phyloP scores from a whole-genome alignment of 1,140 invertebrate species.

The Drosophila elegans region DNA sequence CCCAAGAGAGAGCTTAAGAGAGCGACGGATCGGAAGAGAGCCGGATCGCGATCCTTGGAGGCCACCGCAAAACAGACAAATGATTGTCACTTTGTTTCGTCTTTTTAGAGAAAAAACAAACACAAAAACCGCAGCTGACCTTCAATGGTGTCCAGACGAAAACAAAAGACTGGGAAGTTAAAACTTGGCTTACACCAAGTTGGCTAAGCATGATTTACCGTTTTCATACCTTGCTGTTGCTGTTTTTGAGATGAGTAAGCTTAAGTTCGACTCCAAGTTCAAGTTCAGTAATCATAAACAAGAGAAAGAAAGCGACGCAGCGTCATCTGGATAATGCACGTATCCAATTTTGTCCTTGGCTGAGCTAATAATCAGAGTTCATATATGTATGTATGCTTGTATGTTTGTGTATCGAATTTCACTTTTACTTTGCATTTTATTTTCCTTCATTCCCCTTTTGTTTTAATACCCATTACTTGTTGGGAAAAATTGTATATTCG shows the following conservation, averaged over 20 bases:
- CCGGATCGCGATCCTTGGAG: conserved; percentile 13
- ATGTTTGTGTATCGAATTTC: conserved; percentile 26
- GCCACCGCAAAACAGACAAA: conserved; percentile 5
- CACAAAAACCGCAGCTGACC: conserved; percentile 14
- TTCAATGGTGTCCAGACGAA: conserved; percentile 35
- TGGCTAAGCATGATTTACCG: conserved; percentile 49
- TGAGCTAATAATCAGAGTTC: conserved; percentile 23
- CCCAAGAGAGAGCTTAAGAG: conserved; percentile 17
- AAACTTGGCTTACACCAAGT: conserved; percentile 24
- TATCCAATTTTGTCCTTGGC: conserved; percentile 38
- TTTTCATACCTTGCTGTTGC: conserved; percentile 19
- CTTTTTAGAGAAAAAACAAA: not conserved
- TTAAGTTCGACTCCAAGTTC: conserved; percentile 37
- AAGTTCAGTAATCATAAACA: conserved; percentile 30
- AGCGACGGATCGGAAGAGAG: not conserved
- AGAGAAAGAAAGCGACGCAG: conserved; percentile 1
- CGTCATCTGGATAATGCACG: not conserved
- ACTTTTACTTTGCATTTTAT: conserved; percentile 21
- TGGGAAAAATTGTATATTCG: not conserved
- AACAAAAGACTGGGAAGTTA: conserved; percentile 49
- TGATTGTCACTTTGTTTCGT: conserved; percentile 2
- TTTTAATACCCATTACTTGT: not conserved
- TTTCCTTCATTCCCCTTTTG: conserved; percentile 7
- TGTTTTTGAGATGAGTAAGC: conserved; percentile 44
- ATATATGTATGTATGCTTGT: conserved; percentile 8